phyloP scores from a whole-genome alignment of 2,888 invertebrate genomes.

The Aleiodes testaceus region DNA sequence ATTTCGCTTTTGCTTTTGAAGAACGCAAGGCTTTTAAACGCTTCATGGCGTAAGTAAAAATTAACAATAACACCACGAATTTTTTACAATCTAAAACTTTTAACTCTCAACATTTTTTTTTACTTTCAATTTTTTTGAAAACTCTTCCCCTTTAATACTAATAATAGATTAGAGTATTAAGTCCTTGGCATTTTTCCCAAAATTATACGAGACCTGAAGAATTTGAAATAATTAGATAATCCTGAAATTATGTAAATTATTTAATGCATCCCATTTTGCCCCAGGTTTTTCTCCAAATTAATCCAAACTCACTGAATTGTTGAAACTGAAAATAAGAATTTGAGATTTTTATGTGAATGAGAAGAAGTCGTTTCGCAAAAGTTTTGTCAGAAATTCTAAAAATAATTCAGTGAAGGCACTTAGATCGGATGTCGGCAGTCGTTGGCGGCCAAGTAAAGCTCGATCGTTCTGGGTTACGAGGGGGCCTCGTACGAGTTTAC shows the following conservation, averaged over 20 bases:
- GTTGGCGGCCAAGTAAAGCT: conserved; percentile 72
- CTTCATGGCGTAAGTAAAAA: conserved; percentile 68
- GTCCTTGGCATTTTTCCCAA: conserved; percentile 50
- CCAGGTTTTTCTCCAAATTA: too few species aligned
- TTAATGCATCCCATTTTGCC: neutral
- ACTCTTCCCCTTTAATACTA: neutral
- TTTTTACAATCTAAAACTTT: too few species aligned
- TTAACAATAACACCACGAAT: conserved; percentile 45
- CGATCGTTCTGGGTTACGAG: conserved; percentile 66
- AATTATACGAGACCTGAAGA: conserved; percentile 40
- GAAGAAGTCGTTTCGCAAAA: conserved; percentile 61
- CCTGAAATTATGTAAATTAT: conserved; percentile 5
- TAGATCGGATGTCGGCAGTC: conserved; percentile 72
- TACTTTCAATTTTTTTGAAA: neutral
- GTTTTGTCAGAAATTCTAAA: conserved; percentile 68
- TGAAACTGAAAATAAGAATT: neutral
- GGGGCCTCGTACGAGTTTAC: conserved; percentile 37
- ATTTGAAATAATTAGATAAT: conserved; percentile 21
- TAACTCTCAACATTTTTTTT: neutral
- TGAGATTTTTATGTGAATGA: conserved; percentile 13
- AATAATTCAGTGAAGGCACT: conserved; percentile 65
- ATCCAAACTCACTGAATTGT: too few species aligned
- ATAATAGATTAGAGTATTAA: conserved; percentile 35
- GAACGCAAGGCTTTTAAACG: conserved; percentile 59
- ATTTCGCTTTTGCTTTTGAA: conserved; percentile 62